Evolutionary conservation across 2,888 invertebrate genomes (phyloP), one percentile per base, ranked within the genome.

Genomic region (Chymomyza fuscimana): DNA sequence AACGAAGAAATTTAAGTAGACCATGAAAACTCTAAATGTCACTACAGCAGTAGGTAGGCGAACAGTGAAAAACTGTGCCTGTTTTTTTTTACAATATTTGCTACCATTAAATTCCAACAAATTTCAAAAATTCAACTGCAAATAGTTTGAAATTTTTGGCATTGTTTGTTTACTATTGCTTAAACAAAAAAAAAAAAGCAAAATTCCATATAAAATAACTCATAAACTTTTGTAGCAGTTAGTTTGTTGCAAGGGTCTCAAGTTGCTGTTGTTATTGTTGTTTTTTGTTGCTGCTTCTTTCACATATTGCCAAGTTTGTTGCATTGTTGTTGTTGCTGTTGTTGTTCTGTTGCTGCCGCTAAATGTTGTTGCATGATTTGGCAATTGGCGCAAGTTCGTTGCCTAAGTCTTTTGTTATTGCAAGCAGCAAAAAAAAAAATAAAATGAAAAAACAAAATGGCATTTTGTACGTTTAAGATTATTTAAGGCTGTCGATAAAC

Each of bases 321-420:
- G 12, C 12, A 46, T 46, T 46, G 40, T 12, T 46, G 40, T 12
- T 46, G 12, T 46, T 25, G 25, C 4, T 2, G 40, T 12, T 46
- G 40, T 4, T 46, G 12, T 46, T 12, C 25, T 25, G 5, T 12
- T 46, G 32, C 12, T 10, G 40, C 40, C 12, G 12, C 40, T 46
- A 46, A 46, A 46, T 25, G n/a, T 22, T 36, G 19, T 54, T 87
- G 84, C 78, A 74, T 77, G 86, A 75, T 76, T 73, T 86, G 82
- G 75, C 86, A 86, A 79, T 74, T 84, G 85, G 87, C 87, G 73
- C 83, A 75, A 86, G 83, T 84, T 88, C 76, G 88, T 83, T 83
- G 85, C 83, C 85, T 73, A 84, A 83, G 83, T 83, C 88, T 88
- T 88, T 88, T 84, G 85, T 84, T 63, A 46, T 81, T 54, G 58